Evolutionary conservation across 1,140 invertebrate genomes (phyloP).

Genomic region (Drosophila nasuta): DNA sequence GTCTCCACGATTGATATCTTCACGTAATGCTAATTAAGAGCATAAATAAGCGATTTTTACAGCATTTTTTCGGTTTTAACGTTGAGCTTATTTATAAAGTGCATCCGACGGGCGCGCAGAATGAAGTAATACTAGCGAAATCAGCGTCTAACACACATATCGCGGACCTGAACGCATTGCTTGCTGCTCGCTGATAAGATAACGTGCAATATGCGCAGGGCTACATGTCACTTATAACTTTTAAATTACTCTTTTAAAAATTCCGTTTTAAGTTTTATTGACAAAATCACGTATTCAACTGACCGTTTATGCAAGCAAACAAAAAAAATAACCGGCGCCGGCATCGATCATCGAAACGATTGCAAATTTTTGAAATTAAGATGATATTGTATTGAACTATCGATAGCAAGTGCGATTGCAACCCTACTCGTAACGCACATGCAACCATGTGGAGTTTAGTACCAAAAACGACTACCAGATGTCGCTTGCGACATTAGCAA

Average conservation of each 20-base stretch:
- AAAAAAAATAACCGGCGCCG: constrained; percentile 17
- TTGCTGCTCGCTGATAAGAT: constrained; percentile 60
- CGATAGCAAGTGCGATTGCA: constrained; percentile 26
- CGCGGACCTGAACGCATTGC: constrained; percentile 29
- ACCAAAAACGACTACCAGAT: constrained; percentile 58
- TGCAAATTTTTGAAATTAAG: constrained; percentile 44
- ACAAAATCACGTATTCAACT: neutral
- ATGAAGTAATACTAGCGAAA: constrained; percentile 70
- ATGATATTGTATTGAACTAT: constrained; percentile 2
- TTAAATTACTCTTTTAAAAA: constrained; percentile 5
- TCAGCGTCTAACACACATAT: constrained; percentile 44
- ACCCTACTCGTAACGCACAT: constrained; percentile 25
- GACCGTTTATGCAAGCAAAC: neutral
- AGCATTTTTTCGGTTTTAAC: constrained; percentile 7
- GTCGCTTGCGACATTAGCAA: constrained; percentile 61
- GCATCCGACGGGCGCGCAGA: constrained; percentile 50
- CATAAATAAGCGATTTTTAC: constrained; percentile 13
- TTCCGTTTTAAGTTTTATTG: neutral
- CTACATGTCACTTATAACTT: constrained; percentile 10
- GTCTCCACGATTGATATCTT: neutral
- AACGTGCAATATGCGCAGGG: constrained; percentile 43
- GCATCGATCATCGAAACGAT: constrained; percentile 1
- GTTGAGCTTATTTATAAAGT: constrained; percentile 26
- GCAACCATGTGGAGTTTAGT: constrained; percentile 44
- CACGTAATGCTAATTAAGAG: constrained; percentile 13